Evolutionary conservation across 2,888 invertebrate genomes (phyloP).

Genomic region (Prenolepis imparis): DNA sequence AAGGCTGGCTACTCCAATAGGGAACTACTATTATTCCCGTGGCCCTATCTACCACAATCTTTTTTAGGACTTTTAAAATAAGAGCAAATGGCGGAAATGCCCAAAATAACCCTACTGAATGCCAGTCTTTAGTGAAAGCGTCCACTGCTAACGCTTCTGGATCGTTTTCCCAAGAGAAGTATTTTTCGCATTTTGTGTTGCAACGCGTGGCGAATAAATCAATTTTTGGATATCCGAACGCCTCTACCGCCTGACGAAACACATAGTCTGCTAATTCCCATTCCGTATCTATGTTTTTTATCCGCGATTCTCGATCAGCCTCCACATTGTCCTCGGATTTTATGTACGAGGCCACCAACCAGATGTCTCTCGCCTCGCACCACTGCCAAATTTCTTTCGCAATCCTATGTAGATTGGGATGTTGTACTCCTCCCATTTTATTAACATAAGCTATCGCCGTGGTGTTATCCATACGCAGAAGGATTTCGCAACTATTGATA

Average conservation of each 20-base stretch:
- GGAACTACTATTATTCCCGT: slow-evolving; percentile 79
- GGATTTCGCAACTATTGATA: not conserved
- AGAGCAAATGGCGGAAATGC: slow-evolving; percentile 78
- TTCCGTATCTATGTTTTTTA: slow-evolving; percentile 18
- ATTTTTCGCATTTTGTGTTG: slow-evolving; percentile 42
- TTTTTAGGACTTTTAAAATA: slow-evolving; percentile 73
- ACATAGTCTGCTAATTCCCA: slow-evolving; percentile 16
- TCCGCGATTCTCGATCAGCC: slow-evolving; percentile 6
- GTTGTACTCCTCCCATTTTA: not conserved
- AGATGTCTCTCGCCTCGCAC: slow-evolving; percentile 46
- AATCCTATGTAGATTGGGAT: slow-evolving; percentile 54
- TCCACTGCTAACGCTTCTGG: slow-evolving; percentile 55
- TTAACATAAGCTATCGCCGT: slow-evolving; percentile 13
- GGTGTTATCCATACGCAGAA: slow-evolving; percentile 27
- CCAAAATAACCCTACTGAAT: slow-evolving; percentile 61
- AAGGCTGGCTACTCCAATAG: slow-evolving; percentile 77
- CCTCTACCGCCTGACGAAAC: not conserved
- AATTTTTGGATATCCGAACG: not conserved
- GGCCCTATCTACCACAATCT: slow-evolving; percentile 77
- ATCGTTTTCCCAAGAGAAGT: slow-evolving; percentile 1
- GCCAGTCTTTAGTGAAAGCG: slow-evolving; percentile 68
- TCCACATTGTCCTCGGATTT: not conserved
- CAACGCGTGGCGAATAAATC: slow-evolving; percentile 23
- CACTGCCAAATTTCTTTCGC: slow-evolving; percentile 53
- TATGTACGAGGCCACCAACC: slow-evolving; percentile 18